phyloP scores from a whole-genome alignment of 2,888 invertebrate genomes.

The Drosophila buzzatii region DNA sequence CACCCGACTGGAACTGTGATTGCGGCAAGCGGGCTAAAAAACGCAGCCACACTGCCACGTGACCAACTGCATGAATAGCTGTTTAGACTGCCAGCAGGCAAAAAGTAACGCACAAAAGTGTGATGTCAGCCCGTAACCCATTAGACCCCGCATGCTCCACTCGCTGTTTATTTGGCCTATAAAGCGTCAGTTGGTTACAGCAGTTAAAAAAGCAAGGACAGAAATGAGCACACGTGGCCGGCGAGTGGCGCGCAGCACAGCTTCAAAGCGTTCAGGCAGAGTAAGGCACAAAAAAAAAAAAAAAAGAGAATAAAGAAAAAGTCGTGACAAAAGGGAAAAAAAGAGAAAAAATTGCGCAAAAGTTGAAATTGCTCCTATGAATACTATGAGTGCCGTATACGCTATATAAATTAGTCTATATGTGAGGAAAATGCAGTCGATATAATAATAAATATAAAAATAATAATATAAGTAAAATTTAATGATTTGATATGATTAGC shows the following conservation, averaged over 20 bases:
- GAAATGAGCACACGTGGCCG: slow-evolving; percentile 61
- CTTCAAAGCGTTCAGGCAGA: slow-evolving; percentile 74
- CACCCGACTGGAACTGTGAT: slow-evolving; percentile 2
- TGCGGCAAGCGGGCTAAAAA: slow-evolving; percentile 16
- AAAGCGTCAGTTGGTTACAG: slow-evolving; percentile 72
- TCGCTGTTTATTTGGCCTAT: slow-evolving; percentile 80
- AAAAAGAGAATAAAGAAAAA: slow-evolving; percentile 4
- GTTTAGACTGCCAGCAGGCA: slow-evolving; percentile 56
- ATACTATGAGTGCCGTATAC: slow-evolving; percentile 3
- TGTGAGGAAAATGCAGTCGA: background rate
- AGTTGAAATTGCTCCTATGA: background rate
- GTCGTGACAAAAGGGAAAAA: slow-evolving; percentile 39
- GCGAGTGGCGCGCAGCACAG: slow-evolving; percentile 48
- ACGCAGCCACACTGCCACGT: slow-evolving; percentile 13
- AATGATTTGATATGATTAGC: too few species aligned
- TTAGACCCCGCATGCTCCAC: slow-evolving; percentile 1
- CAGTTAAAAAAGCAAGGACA: slow-evolving; percentile 36
- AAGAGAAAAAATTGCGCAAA: background rate
- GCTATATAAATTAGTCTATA: slow-evolving; percentile 5
- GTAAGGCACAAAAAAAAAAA: slow-evolving; percentile 8
- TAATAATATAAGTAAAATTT: too few species aligned
- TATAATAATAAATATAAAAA: too few species aligned
- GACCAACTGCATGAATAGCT: slow-evolving; percentile 24
- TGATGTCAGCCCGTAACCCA: slow-evolving; percentile 62
- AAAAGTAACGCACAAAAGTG: slow-evolving; percentile 70